phyloP scores from a whole-genome alignment of 2,797 vertebrate species.

The Thalassophryne amazonica region DNA sequence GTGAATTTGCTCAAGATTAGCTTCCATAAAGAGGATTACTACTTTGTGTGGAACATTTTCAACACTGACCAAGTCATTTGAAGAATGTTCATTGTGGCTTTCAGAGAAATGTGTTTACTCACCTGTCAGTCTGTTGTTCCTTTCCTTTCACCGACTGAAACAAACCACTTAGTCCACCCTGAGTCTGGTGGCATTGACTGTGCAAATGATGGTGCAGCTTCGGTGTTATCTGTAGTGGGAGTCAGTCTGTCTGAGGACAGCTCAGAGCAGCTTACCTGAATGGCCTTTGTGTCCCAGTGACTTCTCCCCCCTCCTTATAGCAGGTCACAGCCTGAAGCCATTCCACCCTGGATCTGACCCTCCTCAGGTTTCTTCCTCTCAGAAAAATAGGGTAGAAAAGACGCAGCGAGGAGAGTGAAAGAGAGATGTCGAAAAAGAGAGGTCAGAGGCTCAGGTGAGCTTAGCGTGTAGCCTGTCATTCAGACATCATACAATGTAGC shows the following conservation, averaged over 20 bases:
- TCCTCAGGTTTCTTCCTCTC: slow-evolving; percentile 72
- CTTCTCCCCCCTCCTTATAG: slow-evolving; percentile 50
- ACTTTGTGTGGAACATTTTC: slow-evolving; percentile 63
- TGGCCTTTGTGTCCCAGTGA: slow-evolving; percentile 76
- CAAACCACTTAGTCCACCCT: slow-evolving; percentile 26
- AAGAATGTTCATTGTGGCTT: slow-evolving; percentile 72
- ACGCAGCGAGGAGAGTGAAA: neutral
- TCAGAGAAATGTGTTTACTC: slow-evolving; percentile 70
- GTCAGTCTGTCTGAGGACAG: slow-evolving; percentile 62
- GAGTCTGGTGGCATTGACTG: slow-evolving; percentile 34
- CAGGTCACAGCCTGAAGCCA: slow-evolving; percentile 74
- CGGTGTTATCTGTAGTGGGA: slow-evolving; percentile 68
- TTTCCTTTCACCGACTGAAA: slow-evolving; percentile 39
- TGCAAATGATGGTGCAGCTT: slow-evolving; percentile 62
- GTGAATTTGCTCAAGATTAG: slow-evolving; percentile 65
- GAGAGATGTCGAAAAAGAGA: slow-evolving; percentile 49
- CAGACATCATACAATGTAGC: slow-evolving; percentile 53
- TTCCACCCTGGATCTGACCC: slow-evolving; percentile 68
- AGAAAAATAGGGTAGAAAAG: slow-evolving; percentile 21
- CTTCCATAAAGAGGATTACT: slow-evolving; percentile 70
- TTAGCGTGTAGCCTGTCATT: slow-evolving; percentile 73
- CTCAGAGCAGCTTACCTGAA: slow-evolving; percentile 75
- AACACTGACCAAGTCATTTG: slow-evolving; percentile 58
- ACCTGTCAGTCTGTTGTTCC: slow-evolving; percentile 67
- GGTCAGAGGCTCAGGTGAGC: slow-evolving; percentile 73